Conservation (phyloP, 2,888 invertebrate species). For the Agrochola macilenta region DNA sequence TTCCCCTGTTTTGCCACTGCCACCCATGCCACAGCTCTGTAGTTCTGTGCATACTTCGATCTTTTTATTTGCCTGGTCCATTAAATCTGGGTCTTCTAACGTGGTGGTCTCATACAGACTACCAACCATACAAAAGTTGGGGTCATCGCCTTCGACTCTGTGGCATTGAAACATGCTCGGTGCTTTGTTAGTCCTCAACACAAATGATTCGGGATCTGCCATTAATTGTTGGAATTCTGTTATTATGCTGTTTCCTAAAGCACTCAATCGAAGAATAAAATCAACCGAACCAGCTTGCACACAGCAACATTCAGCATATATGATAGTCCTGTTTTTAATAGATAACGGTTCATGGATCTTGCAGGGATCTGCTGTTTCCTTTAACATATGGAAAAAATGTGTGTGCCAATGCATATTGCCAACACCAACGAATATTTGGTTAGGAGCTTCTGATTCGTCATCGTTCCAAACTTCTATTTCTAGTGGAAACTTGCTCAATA, state of each 20-base stretch:
- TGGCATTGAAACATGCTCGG: constrained; percentile 86
- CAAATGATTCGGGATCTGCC: constrained; percentile 83
- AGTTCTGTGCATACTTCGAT: constrained; percentile 86
- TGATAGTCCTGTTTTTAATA: constrained; percentile 77
- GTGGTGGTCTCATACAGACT: constrained; percentile 85
- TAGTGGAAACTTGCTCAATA: constrained; percentile 86
- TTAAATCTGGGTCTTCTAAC: constrained; percentile 83
- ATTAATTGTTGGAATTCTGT: constrained; percentile 87
- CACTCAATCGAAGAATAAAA: constrained; percentile 87
- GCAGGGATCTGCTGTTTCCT: constrained; percentile 80
- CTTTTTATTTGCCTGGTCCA: constrained; percentile 74
- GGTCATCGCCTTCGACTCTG: constrained; percentile 83
- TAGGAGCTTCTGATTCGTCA: constrained; percentile 76
- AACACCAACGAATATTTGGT: constrained; percentile 83
- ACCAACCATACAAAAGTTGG: constrained; percentile 86
- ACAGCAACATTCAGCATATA: constrained; percentile 82
- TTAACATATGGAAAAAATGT: constrained; percentile 87
- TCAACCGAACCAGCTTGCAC: constrained; percentile 83
- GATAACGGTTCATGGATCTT: constrained; percentile 79
- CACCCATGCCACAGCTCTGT: constrained; percentile 79
- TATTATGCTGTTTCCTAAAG: constrained; percentile 86
- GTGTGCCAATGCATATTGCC: constrained; percentile 86
- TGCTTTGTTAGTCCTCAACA: constrained; percentile 85
- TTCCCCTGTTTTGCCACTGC: constrained; percentile 58
- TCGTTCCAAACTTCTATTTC: constrained; percentile 88